Base-by-base conservation (phyloP, 2,888 invertebrate genomes). In the Lacanobia wlatinum region DNA sequence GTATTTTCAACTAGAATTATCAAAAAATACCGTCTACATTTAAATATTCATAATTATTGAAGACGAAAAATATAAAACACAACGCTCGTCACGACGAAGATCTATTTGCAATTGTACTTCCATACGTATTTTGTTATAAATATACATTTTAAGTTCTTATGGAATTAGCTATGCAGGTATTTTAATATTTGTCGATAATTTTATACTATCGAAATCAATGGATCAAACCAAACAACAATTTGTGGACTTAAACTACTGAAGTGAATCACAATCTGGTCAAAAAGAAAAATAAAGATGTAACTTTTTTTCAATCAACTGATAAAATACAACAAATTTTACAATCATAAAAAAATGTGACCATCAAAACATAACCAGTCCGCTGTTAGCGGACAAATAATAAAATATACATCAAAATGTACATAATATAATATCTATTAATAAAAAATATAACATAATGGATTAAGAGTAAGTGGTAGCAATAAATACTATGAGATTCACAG, bases 401-500 rank as follows among this genome's bases (percentile, higher is more conserved):
- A 96, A 95, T 95, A 95, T 96, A 96, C 96, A 96, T 95, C 95
- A 95, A 94, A 96, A 96, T 96, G 95, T 96, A 96, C 96, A 96
- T 94, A 96, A 95, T 95, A 96, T 94, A 95, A 94, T 95, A 94
- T 93, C 94, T 95, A 94, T 92, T 90, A 93, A 94, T 94, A 92
- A 94, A 94, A 93, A 94, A 94, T 91, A 96, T 95, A 95, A 95
- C 94, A 94, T 94, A 95, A 95, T 94, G 94, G 89, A 93, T 95
- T 93, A 95, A 86, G 91, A 94, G 92, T 95, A 95, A 95, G 93
- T 94, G 94, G 95, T 94, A 95, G 94, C 93, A 95, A 96, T 96
- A 96, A 96, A 96, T 96, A 96, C 95, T 96, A 95, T 96, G 96
- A 96, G 96, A 96, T 96, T 96, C 96, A 96, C 96, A 96, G 96